A percentile compares a stretch with the other conserved stretches of the same genome.
Conservation (phyloP, 2,888 invertebrate genomes). For the Cantharis flavilabris region DNA sequence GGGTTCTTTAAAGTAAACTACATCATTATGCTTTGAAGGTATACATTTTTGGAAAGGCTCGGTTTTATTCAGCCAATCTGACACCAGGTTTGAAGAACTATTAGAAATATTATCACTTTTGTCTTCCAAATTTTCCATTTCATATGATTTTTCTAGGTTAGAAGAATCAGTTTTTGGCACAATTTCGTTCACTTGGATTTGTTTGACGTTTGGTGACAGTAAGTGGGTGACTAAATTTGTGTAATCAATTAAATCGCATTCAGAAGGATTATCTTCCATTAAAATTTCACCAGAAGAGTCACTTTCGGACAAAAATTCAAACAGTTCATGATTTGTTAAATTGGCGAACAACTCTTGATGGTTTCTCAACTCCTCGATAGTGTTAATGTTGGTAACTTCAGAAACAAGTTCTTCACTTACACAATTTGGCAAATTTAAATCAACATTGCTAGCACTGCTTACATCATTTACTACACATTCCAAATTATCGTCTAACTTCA, state of each 20-base stretch:
- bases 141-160: neutral
- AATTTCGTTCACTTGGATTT: neutral
- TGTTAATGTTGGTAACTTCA: neutral
- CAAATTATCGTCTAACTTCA: neutral
- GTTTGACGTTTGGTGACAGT: neutral
- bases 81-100: neutral
- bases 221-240: neutral
- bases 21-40: neutral
- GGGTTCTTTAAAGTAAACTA: neutral
- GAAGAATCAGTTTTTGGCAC: neutral
- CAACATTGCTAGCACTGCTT: neutral
- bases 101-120: neutral
- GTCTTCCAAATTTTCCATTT: neutral
- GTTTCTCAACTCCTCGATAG: neutral
- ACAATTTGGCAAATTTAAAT: neutral
- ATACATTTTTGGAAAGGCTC: neutral
- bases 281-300: neutral
- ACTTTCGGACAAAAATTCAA: neutral
- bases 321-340: neutral
- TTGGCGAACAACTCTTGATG: neutral
- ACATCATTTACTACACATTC: neutral
- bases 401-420: neutral
- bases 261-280: neutral
- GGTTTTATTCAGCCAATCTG: neutral
- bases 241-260: neutral